Evolutionary conservation across 1,140 invertebrate species (phyloP).

Genomic region (Cephus cinctus): DNA sequence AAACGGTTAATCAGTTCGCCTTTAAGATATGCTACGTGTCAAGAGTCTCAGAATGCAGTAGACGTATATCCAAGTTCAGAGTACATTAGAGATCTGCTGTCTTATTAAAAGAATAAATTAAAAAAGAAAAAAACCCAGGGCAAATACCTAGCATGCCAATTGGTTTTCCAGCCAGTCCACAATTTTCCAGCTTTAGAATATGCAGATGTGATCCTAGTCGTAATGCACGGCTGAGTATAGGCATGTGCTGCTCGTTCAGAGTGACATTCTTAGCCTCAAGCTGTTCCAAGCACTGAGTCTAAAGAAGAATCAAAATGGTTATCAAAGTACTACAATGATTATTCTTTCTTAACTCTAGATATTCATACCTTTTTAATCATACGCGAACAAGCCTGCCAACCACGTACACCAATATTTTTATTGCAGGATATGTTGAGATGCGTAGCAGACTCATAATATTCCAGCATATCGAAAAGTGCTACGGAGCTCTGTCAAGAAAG

Average conservation of each 20-base stretch:
- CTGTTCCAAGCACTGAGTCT: constrained; percentile 71
- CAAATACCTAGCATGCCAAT: constrained; percentile 67
- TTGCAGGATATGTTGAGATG: constrained; percentile 79
- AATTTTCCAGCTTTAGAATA: constrained; percentile 74
- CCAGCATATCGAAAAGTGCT: constrained; percentile 87
- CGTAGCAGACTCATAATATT: constrained; percentile 83
- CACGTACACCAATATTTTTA: constrained; percentile 68
- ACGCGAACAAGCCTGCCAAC: constrained; percentile 78
- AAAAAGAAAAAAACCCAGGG: background rate
- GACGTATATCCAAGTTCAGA: background rate
- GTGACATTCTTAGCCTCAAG: constrained; percentile 68
- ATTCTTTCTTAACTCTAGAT: constrained; percentile 3
- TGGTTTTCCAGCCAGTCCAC: constrained; percentile 65
- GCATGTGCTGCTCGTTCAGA: constrained; percentile 69
- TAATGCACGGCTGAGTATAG: constrained; percentile 69
- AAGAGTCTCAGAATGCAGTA: background rate
- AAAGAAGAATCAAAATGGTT: constrained; percentile 31
- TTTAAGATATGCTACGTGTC: no score
- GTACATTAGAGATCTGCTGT: constrained; percentile 20
- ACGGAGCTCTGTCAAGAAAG: constrained; percentile 52
- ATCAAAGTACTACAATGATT: no score
- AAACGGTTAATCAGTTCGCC: no score
- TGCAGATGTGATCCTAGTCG: constrained; percentile 67
- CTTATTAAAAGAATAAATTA: background rate
- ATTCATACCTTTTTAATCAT: constrained; percentile 74